A percentile compares a stretch with the other conserved stretches of the same genome.
phyloP scores from a whole-genome alignment of 2,113 vertebrate genomes.

The Sander lucioperca region DNA sequence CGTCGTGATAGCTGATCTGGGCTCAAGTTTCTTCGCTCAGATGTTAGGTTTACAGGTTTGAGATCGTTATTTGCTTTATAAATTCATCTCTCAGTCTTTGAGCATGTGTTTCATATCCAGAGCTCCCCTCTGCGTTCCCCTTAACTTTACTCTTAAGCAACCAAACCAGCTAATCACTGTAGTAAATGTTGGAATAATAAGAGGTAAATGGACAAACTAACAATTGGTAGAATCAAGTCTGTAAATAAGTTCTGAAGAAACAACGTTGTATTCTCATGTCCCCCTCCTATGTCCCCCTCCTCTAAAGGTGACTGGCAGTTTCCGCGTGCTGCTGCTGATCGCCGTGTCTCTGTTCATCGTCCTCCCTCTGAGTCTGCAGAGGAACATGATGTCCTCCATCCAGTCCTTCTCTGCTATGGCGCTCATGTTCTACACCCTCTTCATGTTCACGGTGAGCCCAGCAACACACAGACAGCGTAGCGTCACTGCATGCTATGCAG shows the following conservation, averaged over 20 bases:
- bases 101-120: not conserved
- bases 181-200: not conserved
- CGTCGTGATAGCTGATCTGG: conserved; percentile 96
- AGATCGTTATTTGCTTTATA: not conserved
- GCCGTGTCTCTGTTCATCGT: conserved; percentile 93
- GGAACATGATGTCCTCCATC: conserved; percentile 98
- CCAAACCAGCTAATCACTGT: not conserved
- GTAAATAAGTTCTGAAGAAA: not conserved
- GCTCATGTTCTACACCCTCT: conserved; percentile 94
- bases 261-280: not conserved
- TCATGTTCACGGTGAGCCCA: conserved; percentile 97
- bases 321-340: conserved; percentile 91
- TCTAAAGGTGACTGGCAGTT: conserved; percentile 88
- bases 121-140: not conserved
- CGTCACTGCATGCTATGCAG: not conserved
- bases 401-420: conserved; percentile 99
- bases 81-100: not conserved
- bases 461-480: not conserved
- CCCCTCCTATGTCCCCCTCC: not conserved
- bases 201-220: not conserved
- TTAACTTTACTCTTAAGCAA: not conserved
- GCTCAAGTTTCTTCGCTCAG: conserved; percentile 95
- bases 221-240: not conserved
- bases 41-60: conserved; percentile 92
- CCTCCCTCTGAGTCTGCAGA: conserved; percentile 95